Conservation (phyloP, 2,113 vertebrate species). For the Asarcornis scutulata region DNA sequence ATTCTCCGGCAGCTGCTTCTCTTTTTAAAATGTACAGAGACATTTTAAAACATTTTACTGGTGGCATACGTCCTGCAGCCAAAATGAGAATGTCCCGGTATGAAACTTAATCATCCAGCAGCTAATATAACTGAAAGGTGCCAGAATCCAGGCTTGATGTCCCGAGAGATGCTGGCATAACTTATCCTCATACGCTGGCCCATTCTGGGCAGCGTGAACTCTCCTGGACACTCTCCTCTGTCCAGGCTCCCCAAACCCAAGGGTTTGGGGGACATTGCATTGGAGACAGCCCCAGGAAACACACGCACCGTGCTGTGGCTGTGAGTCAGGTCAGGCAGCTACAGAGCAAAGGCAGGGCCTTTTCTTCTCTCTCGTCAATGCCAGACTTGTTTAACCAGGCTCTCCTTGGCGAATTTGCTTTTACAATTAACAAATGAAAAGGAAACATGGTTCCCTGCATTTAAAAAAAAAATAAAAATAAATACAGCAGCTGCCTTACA, state of each 20-base stretch:
- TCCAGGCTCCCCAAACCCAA: not conserved
- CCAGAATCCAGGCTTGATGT: not conserved
- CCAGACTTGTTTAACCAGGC: slow-evolving; percentile 4
- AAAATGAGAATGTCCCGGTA: not conserved
- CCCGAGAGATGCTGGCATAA: not conserved
- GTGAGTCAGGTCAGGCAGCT: not conserved
- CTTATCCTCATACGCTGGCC: not conserved
- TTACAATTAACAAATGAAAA: slow-evolving; percentile 18
- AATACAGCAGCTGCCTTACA: not conserved
- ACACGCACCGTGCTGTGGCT: not conserved
- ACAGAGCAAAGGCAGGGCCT: not conserved
- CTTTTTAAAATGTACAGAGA: not conserved
- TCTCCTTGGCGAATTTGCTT: not conserved
- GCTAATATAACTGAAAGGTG: not conserved
- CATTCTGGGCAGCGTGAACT: not conserved
- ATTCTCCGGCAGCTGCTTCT: not conserved
- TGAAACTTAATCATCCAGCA: not conserved
- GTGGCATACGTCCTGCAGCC: not conserved
- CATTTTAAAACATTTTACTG: not conserved
- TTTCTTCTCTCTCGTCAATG: not conserved
- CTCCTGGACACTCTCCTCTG: not conserved
- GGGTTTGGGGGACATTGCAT: not conserved
- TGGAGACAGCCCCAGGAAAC: not conserved
- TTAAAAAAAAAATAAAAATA: not conserved
- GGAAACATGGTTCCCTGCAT: not conserved